A percentile compares a stretch with the other conserved stretches of the same genome.
Evolutionary conservation across 2,888 invertebrate species (phyloP).

Genomic region (Caenorhabditis zanzibari): DNA sequence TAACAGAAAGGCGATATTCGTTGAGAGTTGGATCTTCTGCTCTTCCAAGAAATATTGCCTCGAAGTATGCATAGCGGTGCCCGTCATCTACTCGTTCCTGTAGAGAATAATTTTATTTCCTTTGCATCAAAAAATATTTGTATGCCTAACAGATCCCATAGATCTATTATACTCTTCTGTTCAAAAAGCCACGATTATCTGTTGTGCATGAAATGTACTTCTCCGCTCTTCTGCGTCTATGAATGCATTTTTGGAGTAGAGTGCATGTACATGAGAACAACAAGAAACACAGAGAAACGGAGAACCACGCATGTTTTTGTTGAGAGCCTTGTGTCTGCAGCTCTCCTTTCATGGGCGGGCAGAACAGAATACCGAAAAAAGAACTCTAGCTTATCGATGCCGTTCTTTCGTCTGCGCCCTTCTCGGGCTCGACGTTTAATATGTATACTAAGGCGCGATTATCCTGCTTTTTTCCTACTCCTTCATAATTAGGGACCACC

Average conservation of each 20-base stretch:
- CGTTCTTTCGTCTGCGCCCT: not conserved
- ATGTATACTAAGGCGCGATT: too few relatives aligned
- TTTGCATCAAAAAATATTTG: too few relatives aligned
- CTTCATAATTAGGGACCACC: too few relatives aligned
- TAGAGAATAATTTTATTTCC: not conserved
- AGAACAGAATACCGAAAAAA: not conserved
- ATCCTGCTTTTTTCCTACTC: too few relatives aligned
- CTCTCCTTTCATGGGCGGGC: not conserved
- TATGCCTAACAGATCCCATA: too few relatives aligned
- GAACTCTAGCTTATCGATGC: not conserved
- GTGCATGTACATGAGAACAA: not conserved
- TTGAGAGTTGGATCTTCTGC: conserved; percentile 67
- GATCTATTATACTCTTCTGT: too few relatives aligned
- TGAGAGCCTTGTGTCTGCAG: not conserved
- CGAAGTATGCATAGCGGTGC: conserved; percentile 67
- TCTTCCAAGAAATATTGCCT: conserved; percentile 73
- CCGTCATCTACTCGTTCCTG: conserved; percentile 70
- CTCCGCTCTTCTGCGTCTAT: not conserved
- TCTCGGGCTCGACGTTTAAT: not conserved
- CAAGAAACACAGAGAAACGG: not conserved
- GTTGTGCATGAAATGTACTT: not conserved
- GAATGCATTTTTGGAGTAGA: not conserved
- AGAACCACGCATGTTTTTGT: not conserved
- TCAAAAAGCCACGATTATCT: not conserved
- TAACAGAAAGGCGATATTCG: conserved; percentile 60